Evolutionary conservation across 1,140 invertebrate genomes (phyloP), one percentile per base, ranked within the genome.

Genomic region (Aphaenogaster rudis): DNA sequence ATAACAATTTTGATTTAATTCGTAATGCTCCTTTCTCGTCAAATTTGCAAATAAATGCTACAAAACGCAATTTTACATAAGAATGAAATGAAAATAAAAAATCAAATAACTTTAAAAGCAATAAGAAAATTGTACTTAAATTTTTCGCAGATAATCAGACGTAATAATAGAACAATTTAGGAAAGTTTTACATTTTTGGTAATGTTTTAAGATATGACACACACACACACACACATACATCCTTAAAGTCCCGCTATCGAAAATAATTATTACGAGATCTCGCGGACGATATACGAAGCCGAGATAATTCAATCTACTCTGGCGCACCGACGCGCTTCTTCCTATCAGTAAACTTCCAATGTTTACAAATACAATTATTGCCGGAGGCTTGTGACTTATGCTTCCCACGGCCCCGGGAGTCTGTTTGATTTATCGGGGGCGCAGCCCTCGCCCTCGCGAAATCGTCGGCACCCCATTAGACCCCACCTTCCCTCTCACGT

Each of bases 291-390:
- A 63, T 48, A 39, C 77, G 54, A 71, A 3, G 39, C 6, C 52
- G 50, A 84, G 69, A 84, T 84, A 84, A 84, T 84, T 63, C 54
- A 61, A 84, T 84, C 69, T 76, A 76, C 15, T 7, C 17, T 39
- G 50, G 64, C 48, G 85, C 48, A 59, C 71, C 50, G 48, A 64
- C 45, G 85, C 33, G 66, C 71, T 84, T 88, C 86, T 91, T 84
- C 80, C 76, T 86, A 90, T 79, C 87, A 63, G 89, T 86, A 91
- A 90, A 90, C 85, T 91, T 88, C 86, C 88, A 80, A 87, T 92
- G 92, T 93, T 93, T 93, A 88, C 87, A 92, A 92, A 93, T 89
- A 92, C 86, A 92, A 92, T 91, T 88, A 93, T 93, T 84, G 91
- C 87, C 76, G 72, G 88, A 90, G 88, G 89, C 86, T 88, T 78